Evolutionary conservation across 2,888 invertebrate species (phyloP).

Genomic region (Apamea anceps): DNA sequence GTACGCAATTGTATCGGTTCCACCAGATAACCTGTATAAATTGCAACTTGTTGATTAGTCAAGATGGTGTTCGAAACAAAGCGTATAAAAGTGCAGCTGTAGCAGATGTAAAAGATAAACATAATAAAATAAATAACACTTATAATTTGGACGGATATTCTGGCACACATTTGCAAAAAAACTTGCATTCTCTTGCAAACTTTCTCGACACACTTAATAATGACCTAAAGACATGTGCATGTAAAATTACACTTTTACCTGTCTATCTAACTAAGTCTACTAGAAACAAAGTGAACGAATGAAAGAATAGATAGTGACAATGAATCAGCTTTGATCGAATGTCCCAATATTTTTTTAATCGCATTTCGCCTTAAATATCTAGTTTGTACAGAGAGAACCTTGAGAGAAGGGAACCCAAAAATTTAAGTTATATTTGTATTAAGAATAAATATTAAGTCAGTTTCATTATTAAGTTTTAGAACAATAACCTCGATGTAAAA

Average conservation of each 20-base stretch:
- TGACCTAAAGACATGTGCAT: slow-evolving; percentile 59
- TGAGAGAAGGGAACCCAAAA: not conserved
- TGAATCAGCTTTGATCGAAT: not conserved
- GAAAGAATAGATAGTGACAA: not conserved
- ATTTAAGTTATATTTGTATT: not conserved
- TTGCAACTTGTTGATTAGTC: slow-evolving; percentile 36
- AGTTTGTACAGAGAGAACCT: not conserved
- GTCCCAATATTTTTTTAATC: not conserved
- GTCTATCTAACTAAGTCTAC: slow-evolving; percentile 31
- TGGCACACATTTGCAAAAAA: slow-evolving; percentile 56
- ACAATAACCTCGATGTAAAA: not conserved
- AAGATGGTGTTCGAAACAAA: slow-evolving; percentile 34
- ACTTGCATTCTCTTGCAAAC: slow-evolving; percentile 59
- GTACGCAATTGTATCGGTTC: slow-evolving; percentile 38
- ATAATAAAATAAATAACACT: slow-evolving; percentile 23
- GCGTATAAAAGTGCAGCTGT: slow-evolving; percentile 15
- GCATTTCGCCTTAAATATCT: not conserved
- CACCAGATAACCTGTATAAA: slow-evolving; percentile 33
- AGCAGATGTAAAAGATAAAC: slow-evolving; percentile 9
- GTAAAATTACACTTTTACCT: slow-evolving; percentile 61
- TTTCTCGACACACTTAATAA: slow-evolving; percentile 63
- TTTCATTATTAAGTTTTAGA: not conserved
- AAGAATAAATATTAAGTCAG: too few species aligned
- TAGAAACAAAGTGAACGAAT: not conserved
- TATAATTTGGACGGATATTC: slow-evolving; percentile 31